These are phyloP conservation scores for Engraulis encrasicolus DNA, from an alignment of 2,113 vertebrate genomes.

Conservation along the genomic window DNA sequence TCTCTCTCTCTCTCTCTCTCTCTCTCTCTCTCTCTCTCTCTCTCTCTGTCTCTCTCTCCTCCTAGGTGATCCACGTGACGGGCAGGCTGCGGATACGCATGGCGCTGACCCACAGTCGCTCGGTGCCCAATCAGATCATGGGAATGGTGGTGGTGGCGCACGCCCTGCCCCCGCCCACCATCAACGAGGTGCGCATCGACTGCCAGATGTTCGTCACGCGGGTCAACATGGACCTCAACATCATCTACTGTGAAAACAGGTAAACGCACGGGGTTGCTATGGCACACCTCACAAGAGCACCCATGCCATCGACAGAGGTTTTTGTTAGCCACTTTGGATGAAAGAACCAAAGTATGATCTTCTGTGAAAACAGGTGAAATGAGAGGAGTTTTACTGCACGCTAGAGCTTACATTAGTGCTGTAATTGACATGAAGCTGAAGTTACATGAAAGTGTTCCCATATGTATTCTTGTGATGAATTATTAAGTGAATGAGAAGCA, in stretches of 20 bases:
- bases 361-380: too few species aligned
- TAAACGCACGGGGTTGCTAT: constrained; percentile 60
- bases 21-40: constrained; percentile 46
- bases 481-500: too few species aligned
- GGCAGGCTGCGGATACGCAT: constrained; percentile 93
- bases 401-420: constrained; percentile 23
- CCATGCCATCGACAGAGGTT: too few species aligned
- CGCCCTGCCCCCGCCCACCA: constrained; percentile 94
- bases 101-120: constrained; percentile 89
- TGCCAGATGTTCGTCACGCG: constrained; percentile 99
- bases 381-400: too few species aligned
- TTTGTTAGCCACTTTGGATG: too few species aligned
- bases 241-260: constrained; percentile 99
- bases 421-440: not conserved
- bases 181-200: constrained; percentile 99
- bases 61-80: constrained; percentile 96
- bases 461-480: not conserved
- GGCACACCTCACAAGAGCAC: constrained; percentile 10
- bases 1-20: not conserved
- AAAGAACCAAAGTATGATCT: too few species aligned
- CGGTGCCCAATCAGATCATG: constrained; percentile 94
- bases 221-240: constrained; percentile 99
- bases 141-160: constrained; percentile 97
- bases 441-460: not conserved
- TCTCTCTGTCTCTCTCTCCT: too few species aligned